These are phyloP conservation scores for Chrysolina oricalcia DNA, from an alignment of 2,888 invertebrate species.

Conservation along the genomic window DNA sequence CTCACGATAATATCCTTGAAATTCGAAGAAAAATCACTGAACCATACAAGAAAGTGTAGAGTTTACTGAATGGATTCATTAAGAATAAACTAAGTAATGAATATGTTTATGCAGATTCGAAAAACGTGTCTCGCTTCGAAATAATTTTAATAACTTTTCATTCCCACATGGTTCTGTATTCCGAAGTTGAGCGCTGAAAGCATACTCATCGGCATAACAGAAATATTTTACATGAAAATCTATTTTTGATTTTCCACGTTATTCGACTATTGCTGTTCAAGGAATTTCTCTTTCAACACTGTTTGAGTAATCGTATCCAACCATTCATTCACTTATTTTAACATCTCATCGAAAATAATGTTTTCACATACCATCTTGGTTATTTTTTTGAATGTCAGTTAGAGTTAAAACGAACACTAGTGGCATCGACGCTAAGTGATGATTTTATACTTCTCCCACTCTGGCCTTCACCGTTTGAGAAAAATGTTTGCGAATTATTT, in stretches of 20 bases:
- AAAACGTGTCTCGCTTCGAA: not conserved
- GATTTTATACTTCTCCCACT: constrained; percentile 59
- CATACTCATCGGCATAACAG: not conserved
- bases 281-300: not conserved
- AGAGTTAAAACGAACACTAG: constrained; percentile 55
- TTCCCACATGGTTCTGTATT: constrained; percentile 3
- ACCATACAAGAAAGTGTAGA: not conserved
- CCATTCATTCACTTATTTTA: not conserved
- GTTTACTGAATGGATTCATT: not conserved
- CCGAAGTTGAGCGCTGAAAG: not conserved
- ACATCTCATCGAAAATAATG: not conserved
- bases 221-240: constrained; percentile 10
- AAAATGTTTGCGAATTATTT: constrained; percentile 55
- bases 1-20: no score
- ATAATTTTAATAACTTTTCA: constrained; percentile 5
- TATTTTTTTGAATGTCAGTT: constrained; percentile 49
- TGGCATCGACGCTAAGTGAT: constrained; percentile 48
- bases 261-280: not conserved
- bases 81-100: not conserved
- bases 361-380: constrained; percentile 50
- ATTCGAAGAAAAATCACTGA: not conserved
- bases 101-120: not conserved
- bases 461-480: constrained; percentile 42
- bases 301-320: not conserved
- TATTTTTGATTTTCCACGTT: not conserved